Evolutionary conservation across 2,113 vertebrate genomes (phyloP), one percentile per base, ranked within the genome.

Genomic region (Vanacampus margaritifer): DNA sequence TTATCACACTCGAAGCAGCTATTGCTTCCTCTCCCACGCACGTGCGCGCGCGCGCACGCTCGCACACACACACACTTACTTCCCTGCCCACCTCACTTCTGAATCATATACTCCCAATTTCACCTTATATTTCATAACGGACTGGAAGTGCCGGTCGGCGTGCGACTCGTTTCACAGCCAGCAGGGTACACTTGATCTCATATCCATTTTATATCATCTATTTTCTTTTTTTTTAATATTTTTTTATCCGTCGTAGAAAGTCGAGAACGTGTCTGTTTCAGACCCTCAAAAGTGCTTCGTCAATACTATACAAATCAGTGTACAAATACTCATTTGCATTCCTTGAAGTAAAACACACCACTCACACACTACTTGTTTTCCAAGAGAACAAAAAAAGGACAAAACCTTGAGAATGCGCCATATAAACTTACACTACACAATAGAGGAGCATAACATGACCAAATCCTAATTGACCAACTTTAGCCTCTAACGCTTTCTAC

Each of bases 1-100:
- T 89, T 87, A 89, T 90, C 88, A 60, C 78, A 71, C 78, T 85
- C 84, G 76, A 86, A 85, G 84, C 76, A 61, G 72, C 71, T 78
- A 71, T 67, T 16, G 70, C 83, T 83, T 68, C 51, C 17, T 74
- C 76, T 76, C 82, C 71, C 85, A 83, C 84, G 59, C 58, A 66
- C 72, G 70, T 84, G 81, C 84, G 59, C 58, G 66, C 72, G 70
- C 85, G 81, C 84, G 59, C 58, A 68, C 72, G 72, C 76, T 74
- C 82, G 68, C 85, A 83, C 84, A 62, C 58, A 66, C 72, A 71
- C 85, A 82, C 84, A 62, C 54, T 65, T 69, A 72, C 68, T 62
- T 67, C 67, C 71, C 32, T 43, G 21, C 69, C 74, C 74, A 67
- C 68, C 69, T 67, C 23, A 65, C 17, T 23, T 62, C 60, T 53